These are phyloP conservation scores for Zaprionus nigranus DNA, from an alignment of 1,140 invertebrate species.

Conservation along the genomic window DNA sequence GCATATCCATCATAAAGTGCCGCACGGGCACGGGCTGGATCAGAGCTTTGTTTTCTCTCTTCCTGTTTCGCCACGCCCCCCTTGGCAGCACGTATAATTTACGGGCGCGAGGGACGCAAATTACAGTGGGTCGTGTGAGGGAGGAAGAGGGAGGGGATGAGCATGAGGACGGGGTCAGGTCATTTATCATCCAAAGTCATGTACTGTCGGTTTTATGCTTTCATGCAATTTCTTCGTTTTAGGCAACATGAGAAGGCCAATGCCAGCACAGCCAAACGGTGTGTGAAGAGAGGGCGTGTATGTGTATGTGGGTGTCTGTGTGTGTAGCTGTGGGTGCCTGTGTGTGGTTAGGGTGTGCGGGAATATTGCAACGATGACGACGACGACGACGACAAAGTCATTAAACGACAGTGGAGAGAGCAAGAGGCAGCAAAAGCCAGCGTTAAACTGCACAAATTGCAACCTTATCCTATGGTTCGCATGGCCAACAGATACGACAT, in stretches of 20 bases:
- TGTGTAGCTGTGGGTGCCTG: neutral
- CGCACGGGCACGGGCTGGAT: constrained; percentile 12
- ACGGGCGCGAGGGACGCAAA: constrained; percentile 62
- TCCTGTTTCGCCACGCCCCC: neutral
- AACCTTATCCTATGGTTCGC: constrained; percentile 64
- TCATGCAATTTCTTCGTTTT: constrained; percentile 78
- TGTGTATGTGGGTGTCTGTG: neutral
- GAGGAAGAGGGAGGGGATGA: neutral
- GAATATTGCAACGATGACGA: constrained; percentile 23
- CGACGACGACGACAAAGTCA: constrained; percentile 74
- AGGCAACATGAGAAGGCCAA: constrained; percentile 73
- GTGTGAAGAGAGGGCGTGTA: constrained; percentile 36
- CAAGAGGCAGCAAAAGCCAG: constrained; percentile 70
- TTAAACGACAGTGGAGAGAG: constrained; percentile 68
- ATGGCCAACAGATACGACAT: constrained; percentile 18
- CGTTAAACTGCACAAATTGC: constrained; percentile 83
- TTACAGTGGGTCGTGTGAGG: constrained; percentile 48
- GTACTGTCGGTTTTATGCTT: constrained; percentile 82
- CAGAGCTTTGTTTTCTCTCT: constrained; percentile 42
- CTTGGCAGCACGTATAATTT: constrained; percentile 64
- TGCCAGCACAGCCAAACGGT: constrained; percentile 9
- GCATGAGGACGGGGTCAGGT: constrained; percentile 45
- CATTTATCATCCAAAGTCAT: constrained; percentile 82
- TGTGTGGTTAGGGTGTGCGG: neutral
- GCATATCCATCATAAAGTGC: constrained; percentile 67